Evolutionary conservation across 2,113 vertebrate genomes (phyloP).

Genomic region (Eulemur macaco): DNA sequence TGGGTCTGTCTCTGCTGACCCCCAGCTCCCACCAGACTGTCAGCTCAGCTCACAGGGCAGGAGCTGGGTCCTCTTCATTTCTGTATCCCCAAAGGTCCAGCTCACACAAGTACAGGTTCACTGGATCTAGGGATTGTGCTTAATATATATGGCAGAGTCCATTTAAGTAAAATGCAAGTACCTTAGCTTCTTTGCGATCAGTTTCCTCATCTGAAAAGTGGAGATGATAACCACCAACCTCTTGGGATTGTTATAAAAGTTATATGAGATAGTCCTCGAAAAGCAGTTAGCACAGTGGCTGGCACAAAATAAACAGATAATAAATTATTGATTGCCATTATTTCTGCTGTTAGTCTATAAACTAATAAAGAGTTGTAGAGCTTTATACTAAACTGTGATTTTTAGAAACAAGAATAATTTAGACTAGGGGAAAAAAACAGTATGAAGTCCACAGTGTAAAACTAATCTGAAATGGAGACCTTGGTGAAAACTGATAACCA

Average conservation of each 20-base stretch:
- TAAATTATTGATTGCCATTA: not conserved
- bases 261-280: not conserved
- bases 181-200: not conserved
- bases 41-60: not conserved
- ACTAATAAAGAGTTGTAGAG: not conserved
- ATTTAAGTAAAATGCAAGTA: not conserved
- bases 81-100: not conserved
- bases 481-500: not conserved
- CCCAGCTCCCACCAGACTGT: not conserved
- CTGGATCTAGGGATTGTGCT: not conserved
- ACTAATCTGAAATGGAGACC: not conserved
- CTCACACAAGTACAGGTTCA: not conserved
- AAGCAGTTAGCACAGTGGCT: not conserved
- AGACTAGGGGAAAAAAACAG: not conserved
- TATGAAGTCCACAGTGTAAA: not conserved
- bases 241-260: not conserved
- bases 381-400: not conserved
- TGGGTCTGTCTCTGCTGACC: not conserved
- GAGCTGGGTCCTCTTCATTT: not conserved
- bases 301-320: not conserved
- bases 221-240: not conserved
- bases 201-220: not conserved
- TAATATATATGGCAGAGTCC: not conserved
- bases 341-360: not conserved
- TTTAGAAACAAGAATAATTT: constrained; percentile 22